phyloP scores from a whole-genome alignment of 1,140 invertebrate species.

The Ptiloglossa arizonensis region DNA sequence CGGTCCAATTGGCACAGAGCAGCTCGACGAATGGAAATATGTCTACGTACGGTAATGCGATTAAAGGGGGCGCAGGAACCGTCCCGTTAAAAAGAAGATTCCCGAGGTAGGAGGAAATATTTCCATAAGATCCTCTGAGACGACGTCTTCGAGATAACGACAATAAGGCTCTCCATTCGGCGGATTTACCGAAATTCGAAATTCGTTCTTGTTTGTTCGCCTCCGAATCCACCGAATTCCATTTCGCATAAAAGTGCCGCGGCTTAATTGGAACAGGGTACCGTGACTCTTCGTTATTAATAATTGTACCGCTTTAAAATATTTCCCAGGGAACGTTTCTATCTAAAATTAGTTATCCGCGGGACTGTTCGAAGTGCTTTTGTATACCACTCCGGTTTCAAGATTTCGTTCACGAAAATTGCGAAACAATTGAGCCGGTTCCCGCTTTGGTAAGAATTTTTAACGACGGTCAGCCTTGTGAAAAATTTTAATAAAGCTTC shows the following conservation, averaged over 20 bases:
- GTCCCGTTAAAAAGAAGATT: slow-evolving; percentile 62
- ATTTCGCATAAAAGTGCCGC: background rate
- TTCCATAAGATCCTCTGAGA: slow-evolving; percentile 61
- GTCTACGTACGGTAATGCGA: slow-evolving; percentile 62
- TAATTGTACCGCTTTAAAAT: background rate
- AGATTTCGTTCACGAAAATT: background rate
- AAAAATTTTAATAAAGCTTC: background rate
- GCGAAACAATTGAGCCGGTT: background rate
- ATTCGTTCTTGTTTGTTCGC: slow-evolving; percentile 56
- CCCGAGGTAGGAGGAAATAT: slow-evolving; percentile 55
- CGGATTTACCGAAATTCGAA: slow-evolving; percentile 56
- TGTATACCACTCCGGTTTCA: background rate
- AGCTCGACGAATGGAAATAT: slow-evolving; percentile 58
- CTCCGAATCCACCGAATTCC: background rate
- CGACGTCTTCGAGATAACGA: slow-evolving; percentile 45
- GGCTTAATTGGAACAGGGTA: background rate
- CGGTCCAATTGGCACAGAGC: slow-evolving; percentile 52
- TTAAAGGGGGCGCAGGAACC: slow-evolving; percentile 47
- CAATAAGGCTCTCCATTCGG: slow-evolving; percentile 53
- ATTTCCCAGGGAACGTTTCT: background rate
- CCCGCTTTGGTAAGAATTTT: background rate
- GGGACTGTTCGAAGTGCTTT: background rate
- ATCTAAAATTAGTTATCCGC: background rate
- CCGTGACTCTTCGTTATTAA: background rate
- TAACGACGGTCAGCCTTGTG: background rate